phyloP scores from a whole-genome alignment of 2,888 invertebrate species.

The Erebia epiphron region DNA sequence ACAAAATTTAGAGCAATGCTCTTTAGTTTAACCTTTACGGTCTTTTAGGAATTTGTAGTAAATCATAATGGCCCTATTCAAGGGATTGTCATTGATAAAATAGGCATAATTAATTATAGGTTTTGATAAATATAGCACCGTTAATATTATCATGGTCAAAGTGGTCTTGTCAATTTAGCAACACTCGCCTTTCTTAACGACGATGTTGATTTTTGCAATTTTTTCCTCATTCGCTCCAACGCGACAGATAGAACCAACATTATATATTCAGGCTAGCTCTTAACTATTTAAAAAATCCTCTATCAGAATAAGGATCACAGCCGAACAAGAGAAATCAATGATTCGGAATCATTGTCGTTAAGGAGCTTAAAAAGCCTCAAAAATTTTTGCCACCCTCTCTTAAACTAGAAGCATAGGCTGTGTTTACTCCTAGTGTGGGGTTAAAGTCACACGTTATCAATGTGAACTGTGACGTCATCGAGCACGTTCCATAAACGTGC shows the following conservation, averaged over 20 bases:
- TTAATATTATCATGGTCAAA: background rate
- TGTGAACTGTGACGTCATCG: constrained; percentile 54
- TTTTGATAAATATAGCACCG: background rate
- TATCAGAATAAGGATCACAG: too few relatives aligned
- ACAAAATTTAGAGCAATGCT: background rate
- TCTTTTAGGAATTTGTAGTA: too few relatives aligned
- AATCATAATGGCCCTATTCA: too few relatives aligned
- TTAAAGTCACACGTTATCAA: constrained; percentile 54
- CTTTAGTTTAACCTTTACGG: background rate
- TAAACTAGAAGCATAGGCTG: background rate
- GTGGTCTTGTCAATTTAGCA: background rate
- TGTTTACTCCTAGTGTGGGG: constrained; percentile 51
- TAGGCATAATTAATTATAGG: too few relatives aligned
- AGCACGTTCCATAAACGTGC: constrained; percentile 54
- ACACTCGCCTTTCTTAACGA: background rate
- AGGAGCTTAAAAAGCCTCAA: background rate
- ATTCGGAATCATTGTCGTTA: background rate
- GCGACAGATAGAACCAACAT: too few relatives aligned
- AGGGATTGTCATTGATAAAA: too few relatives aligned
- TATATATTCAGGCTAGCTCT: too few relatives aligned
- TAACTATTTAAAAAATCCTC: too few relatives aligned
- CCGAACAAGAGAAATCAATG: too few relatives aligned
- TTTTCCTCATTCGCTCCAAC: too few relatives aligned
- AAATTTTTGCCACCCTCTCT: background rate
- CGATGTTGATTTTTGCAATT: too few relatives aligned